Percentiles rank a stretch among this genome's conserved stretches.
phyloP scores from a whole-genome alignment of 2,797 vertebrate species.

The Phoxinus dragarum region DNA sequence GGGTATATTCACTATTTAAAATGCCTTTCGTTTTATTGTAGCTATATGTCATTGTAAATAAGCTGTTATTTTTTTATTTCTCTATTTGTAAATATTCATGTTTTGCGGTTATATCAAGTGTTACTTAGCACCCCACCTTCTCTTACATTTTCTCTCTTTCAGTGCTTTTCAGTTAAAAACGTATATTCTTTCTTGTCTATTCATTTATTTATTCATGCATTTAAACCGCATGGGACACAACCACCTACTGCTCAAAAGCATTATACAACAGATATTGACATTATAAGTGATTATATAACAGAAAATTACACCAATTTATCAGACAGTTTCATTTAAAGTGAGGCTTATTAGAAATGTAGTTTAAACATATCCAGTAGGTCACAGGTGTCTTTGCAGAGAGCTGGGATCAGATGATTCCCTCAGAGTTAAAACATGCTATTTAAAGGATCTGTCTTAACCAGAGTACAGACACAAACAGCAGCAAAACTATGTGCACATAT shows the following conservation, averaged over 20 bases:
- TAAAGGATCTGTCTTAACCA: slow-evolving; percentile 35
- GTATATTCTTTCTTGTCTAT: background rate
- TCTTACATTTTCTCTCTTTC: background rate
- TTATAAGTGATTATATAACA: slow-evolving; percentile 31
- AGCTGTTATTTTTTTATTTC: background rate
- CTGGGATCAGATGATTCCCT: slow-evolving; percentile 34
- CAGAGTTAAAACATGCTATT: slow-evolving; percentile 51
- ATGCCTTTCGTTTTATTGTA: background rate
- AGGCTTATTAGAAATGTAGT: slow-evolving; percentile 22
- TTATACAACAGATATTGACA: slow-evolving; percentile 33
- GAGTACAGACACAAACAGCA: slow-evolving; percentile 22
- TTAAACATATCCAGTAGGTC: slow-evolving; percentile 50
- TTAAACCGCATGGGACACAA: background rate
- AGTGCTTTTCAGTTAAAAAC: background rate
- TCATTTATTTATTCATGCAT: background rate
- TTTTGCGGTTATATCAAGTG: slow-evolving; percentile 5
- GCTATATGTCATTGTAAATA: slow-evolving; percentile 7
- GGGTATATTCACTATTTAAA: slow-evolving; percentile 9
- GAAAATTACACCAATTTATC: slow-evolving; percentile 21
- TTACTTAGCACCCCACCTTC: background rate
- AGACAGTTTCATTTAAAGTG: slow-evolving; percentile 23
- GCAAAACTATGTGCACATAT: background rate
- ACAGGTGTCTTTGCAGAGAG: slow-evolving; percentile 50
- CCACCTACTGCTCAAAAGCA: slow-evolving; percentile 18
- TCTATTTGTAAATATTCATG: slow-evolving; percentile 26